Conservation (phyloP, 2,888 invertebrate genomes). For the Chorisops tibialis region DNA sequence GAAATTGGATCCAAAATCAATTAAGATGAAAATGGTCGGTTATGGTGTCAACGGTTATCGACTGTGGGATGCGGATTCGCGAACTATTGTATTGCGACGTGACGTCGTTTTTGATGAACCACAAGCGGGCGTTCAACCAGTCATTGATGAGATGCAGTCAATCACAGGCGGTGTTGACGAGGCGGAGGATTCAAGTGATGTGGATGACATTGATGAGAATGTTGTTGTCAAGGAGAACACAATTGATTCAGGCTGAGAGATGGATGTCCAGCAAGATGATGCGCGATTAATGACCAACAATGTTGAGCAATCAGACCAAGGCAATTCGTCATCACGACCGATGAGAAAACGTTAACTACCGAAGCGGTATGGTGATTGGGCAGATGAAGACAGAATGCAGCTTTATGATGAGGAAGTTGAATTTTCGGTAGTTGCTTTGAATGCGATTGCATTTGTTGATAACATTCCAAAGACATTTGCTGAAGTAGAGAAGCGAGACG, state of each 20-base stretch:
- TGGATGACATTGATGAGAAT: not conserved
- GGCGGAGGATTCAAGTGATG: not conserved
- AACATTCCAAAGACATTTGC: not conserved
- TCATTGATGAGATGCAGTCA: not conserved
- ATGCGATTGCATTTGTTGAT: not conserved
- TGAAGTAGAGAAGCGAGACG: not conserved
- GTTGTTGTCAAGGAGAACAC: not conserved
- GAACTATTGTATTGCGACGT: constrained; percentile 18
- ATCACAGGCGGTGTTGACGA: not conserved
- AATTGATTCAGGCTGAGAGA: not conserved
- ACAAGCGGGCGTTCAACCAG: not conserved
- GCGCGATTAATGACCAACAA: not conserved
- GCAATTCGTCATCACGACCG: not conserved
- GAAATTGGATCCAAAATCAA: constrained; percentile 33
- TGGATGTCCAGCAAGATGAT: not conserved
- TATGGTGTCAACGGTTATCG: constrained; percentile 32
- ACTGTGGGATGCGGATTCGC: constrained; percentile 22
- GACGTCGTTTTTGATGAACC: constrained; percentile 27
- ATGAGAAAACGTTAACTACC: not conserved
- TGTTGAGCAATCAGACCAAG: not conserved
- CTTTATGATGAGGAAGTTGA: not conserved
- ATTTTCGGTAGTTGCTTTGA: not conserved
- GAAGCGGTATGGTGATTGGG: not conserved
- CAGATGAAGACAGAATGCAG: not conserved
- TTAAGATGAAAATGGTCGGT: constrained; percentile 27